Conservation (phyloP, 2,888 invertebrate species). For the Hemithea aestivaria region DNA sequence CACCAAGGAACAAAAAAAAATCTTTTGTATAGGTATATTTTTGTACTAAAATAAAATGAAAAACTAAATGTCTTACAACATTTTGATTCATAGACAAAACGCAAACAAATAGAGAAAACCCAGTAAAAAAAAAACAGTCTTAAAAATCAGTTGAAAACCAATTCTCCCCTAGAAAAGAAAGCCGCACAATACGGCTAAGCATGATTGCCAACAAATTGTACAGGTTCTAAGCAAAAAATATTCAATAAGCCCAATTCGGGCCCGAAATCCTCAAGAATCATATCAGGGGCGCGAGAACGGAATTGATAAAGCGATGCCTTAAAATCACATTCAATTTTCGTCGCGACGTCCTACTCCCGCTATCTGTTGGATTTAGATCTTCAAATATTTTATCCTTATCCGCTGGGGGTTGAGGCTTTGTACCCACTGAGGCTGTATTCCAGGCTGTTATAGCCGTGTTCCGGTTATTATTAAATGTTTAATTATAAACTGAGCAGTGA, state of each 20-base stretch:
- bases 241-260: constrained; percentile 17
- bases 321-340: constrained; percentile 38
- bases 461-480: too few species aligned
- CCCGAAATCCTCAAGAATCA: constrained; percentile 23
- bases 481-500: too few species aligned
- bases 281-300: constrained; percentile 23
- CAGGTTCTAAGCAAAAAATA: constrained; percentile 2
- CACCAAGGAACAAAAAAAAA: too few species aligned
- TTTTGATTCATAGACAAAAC: too few species aligned
- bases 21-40: too few species aligned
- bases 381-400: constrained; percentile 20
- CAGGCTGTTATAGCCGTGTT: background rate
- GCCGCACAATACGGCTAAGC: too few species aligned
- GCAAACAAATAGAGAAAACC: too few species aligned
- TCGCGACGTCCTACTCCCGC: constrained; percentile 28
- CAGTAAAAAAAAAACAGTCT: too few species aligned
- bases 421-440: constrained; percentile 1
- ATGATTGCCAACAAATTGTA: constrained; percentile 1
- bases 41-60: too few species aligned
- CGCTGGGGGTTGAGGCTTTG: constrained; percentile 1
- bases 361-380: constrained; percentile 27
- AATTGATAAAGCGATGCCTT: constrained; percentile 28
- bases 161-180: background rate
- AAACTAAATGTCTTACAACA: too few species aligned
- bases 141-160: background rate